A percentile compares a stretch with the other conserved stretches of the same genome.
phyloP scores from a whole-genome alignment of 1,140 invertebrate species.

The Argopecten irradians region DNA sequence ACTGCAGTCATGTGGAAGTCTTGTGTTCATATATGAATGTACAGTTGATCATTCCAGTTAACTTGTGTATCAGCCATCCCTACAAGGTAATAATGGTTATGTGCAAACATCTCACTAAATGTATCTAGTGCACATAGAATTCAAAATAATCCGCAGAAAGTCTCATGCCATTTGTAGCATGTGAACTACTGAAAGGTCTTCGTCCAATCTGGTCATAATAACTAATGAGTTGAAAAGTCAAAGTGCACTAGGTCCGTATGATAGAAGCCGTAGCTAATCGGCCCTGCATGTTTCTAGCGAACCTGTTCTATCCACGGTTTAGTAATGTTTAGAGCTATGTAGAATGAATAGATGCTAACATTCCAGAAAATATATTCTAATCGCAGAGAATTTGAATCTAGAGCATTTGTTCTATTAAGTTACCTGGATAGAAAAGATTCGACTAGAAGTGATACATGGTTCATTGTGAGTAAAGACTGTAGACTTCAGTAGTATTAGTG shows the following conservation, averaged over 20 bases:
- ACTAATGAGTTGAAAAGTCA: neutral
- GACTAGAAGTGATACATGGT: neutral
- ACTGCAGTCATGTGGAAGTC: slow-evolving; percentile 37
- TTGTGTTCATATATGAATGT: neutral
- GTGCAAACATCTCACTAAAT: neutral
- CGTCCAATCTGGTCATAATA: neutral
- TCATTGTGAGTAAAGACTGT: neutral
- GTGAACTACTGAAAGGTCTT: neutral
- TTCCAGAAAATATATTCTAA: neutral
- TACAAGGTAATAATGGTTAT: neutral
- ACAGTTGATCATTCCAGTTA: neutral
- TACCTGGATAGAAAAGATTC: neutral
- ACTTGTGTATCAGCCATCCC: neutral
- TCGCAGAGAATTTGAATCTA: neutral
- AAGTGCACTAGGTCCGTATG: neutral
- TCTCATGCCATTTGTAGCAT: neutral
- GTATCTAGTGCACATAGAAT: neutral
- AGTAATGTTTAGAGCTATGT: neutral
- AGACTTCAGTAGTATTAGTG: neutral
- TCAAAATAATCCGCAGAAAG: neutral
- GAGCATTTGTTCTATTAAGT: neutral
- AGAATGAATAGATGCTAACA: neutral
- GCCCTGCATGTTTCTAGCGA: neutral
- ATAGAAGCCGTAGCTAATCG: neutral
- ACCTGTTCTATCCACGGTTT: neutral